Conservation (phyloP, 2,888 invertebrate species). For the Orthosia incerta region DNA sequence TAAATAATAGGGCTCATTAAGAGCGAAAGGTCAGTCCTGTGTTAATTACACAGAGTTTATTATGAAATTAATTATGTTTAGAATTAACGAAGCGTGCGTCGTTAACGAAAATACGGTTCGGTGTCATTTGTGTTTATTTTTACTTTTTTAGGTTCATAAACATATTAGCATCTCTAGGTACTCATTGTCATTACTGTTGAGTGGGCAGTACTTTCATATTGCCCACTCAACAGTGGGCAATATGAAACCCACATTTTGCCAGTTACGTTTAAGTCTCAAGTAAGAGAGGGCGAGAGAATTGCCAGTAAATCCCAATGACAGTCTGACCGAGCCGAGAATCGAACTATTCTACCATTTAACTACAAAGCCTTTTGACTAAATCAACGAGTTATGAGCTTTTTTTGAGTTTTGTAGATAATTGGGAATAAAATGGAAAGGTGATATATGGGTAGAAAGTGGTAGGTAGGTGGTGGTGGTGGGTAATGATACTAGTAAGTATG, state of each 20-base stretch:
- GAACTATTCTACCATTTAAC: neutral
- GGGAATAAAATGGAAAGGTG: no score
- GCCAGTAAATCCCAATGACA: neutral
- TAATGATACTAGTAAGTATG: no score
- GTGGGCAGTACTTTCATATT: neutral
- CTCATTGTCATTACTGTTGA: neutral
- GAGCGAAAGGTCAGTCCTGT: neutral
- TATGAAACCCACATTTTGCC: no score
- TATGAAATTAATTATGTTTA: constrained; percentile 20
- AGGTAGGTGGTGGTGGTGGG: no score
- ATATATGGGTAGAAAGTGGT: no score
- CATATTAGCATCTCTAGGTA: neutral
- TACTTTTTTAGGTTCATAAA: neutral
- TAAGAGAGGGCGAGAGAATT: neutral
- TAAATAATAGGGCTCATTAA: constrained; percentile 7
- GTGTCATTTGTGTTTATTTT: neutral
- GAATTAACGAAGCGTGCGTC: constrained; percentile 39
- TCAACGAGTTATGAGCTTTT: neutral
- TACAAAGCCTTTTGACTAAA: neutral
- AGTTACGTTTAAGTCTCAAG: no score
- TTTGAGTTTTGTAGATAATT: no score
- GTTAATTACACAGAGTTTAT: constrained; percentile 5
- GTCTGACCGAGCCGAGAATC: neutral
- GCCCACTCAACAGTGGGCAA: neutral
- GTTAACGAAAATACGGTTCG: constrained; percentile 16